Base-by-base conservation (phyloP, 1,140 invertebrate genomes). In the Glossosoma conforme region DNA sequence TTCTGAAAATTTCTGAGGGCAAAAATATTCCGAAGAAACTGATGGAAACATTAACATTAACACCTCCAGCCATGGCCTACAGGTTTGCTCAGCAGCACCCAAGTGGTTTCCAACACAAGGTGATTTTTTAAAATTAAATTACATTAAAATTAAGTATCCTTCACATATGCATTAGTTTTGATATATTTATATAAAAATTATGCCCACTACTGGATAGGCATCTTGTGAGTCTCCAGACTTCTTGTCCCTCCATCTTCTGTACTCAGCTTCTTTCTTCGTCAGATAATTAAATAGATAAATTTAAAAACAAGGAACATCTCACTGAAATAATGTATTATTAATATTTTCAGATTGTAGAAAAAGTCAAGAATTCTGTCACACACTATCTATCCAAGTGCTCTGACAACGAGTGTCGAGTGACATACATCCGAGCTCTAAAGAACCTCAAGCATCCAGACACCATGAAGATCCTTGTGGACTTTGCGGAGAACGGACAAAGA, bases 351-450 rank as follows among this genome's bases (percentile, higher is more conserved):
- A 53, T 69, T 24, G 58, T 77, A 6, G 65, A 70, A 41, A 73
- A 75, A 25, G 71, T 79, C 1, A 70, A 73, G 59, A 75, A 66
- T 35, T 69, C 48, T 61, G 69, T 75, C 50, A 66, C 62, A 54
- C 75, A 71, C 37, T 75, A 75, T 11, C 60, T 85, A 10, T 66
- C 75, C 21, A 72, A 62, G 35, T 81, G 82, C 54, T 68, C 70
- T 17, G 70, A 73, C 2, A 75, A 77, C 44, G 64, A 70, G 4
- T 84, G 80, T 62, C 69, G 77, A 50, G 62, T 76, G n/a, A 72
- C 77, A 38, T 85, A 81, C 52, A 68, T 89, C 1, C 70, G 83
- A 46, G 80, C 79, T 1, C 62, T 89, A 11, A 80, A 82, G 60
- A 89, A 88, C 68, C 68, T 89, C 0, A 71, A 70, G 48, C 75